Base-by-base conservation (phyloP, 1,140 invertebrate species). In the Micrasema longulum region DNA sequence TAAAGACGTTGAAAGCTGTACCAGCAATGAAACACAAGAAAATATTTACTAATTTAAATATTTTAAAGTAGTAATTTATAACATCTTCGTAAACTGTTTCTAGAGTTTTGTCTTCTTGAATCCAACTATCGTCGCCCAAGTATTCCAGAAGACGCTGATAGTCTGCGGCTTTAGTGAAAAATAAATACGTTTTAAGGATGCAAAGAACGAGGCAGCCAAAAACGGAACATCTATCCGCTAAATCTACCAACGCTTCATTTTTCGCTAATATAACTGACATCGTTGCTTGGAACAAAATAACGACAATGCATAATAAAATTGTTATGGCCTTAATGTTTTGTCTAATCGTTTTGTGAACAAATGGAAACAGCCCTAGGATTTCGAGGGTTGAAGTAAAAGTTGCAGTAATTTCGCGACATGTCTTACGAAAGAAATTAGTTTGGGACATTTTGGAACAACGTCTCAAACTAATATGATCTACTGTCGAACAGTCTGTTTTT, bases 331-430 rank as follows among this genome's bases (percentile, higher is more conserved):
- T 4, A 22, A 35, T 36, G 1, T 52, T 22, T 52, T 47, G 64
- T 36, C 6, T 36, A 16, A 16, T 26, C 11, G 48, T 35, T 14
- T 53, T 35, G 26, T 35, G 3, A 31, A 66, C 16, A 35, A 66
- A 53, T 9, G 64, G 64, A 18, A 52, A 66, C 2, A 66, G 47
- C 1, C 64, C 64, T 4, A 66, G 3, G 1, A 14, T n/a, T 31
- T 31, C 5, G 6, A 66, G 14, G 9, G 22, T 52, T 36, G 11
- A 52, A 11, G 35, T 66, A 31, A 47, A 35, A 26, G 38, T 31
- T 38, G 16, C 52, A 2, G 10, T 1, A 18, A 38, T 31, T 18
- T 31, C 26, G 23, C 52, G 31, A 53, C 35, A 66, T 16, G 41
- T 12, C 31, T 64, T 36, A 3, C 6, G 20, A 16, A 55, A 55